Evolutionary conservation across 2,797 vertebrate species (phyloP).

Genomic region (Neosilurus hyrtlii): DNA sequence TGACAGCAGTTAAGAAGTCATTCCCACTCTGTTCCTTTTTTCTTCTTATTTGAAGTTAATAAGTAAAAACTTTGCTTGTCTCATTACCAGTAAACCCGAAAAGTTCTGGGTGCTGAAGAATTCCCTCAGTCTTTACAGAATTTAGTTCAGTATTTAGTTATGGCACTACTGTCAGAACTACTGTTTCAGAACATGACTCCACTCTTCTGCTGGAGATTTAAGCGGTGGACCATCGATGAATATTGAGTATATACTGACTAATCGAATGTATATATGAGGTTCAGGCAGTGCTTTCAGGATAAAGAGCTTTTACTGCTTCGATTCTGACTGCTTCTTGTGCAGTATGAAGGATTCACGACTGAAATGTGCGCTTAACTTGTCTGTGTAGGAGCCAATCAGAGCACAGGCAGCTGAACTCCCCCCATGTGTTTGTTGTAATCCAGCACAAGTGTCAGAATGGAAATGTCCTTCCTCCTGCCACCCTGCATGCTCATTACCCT

Average conservation of each 20-base stretch:
- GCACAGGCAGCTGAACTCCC: slow-evolving; percentile 4
- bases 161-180: not conserved
- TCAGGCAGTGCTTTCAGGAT: not conserved
- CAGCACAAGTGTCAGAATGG: slow-evolving; percentile 3
- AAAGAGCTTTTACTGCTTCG: not conserved
- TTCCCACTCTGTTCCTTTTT: not conserved
- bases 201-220: not conserved
- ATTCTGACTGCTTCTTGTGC: not conserved
- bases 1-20: too few relatives aligned
- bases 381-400: not conserved
- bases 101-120: not conserved
- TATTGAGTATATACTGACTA: not conserved
- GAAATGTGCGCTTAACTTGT: slow-evolving; percentile 1
- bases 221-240: not conserved
- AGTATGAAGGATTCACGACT: not conserved
- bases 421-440: slow-evolving; percentile 27
- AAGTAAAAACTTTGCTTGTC: not conserved
- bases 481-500: slow-evolving; percentile 4
- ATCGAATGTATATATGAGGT: not conserved
- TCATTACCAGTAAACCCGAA: not conserved
- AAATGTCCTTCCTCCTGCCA: slow-evolving; percentile 16
- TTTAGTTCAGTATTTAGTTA: too few relatives aligned
- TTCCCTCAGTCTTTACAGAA: not conserved
- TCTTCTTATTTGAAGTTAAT: not conserved
- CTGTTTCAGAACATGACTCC: not conserved